These are phyloP conservation scores for Aphidius colemani DNA, from an alignment of 2,888 invertebrate species.

Conservation along the genomic window DNA sequence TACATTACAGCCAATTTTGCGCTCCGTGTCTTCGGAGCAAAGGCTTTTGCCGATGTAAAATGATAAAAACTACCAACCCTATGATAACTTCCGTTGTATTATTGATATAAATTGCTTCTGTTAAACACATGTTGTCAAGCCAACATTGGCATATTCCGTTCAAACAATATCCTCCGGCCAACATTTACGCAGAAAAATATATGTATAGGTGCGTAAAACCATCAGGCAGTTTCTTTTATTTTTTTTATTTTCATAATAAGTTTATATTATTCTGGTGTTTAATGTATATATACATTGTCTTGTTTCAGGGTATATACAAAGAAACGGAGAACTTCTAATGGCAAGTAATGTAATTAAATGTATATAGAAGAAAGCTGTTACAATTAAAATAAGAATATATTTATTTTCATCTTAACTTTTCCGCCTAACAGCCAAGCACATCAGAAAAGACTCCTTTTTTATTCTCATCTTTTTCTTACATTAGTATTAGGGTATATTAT, in stretches of 20 bases:
- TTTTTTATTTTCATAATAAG: no score
- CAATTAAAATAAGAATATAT: slow-evolving; percentile 33
- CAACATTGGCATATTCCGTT: slow-evolving; percentile 59
- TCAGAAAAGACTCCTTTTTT: slow-evolving; percentile 28
- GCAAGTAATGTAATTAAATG: no score
- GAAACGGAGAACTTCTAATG: slow-evolving; percentile 13
- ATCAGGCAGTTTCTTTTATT: no score
- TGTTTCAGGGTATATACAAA: slow-evolving; percentile 29
- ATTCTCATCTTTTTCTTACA: no score
- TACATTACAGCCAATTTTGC: no score
- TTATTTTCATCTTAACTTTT: slow-evolving; percentile 10
- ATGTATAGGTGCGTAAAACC: no score
- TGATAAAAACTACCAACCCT: slow-evolving; percentile 20
- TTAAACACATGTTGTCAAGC: no score
- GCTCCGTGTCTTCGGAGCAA: no score
- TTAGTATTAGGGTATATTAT: slow-evolving; percentile 47
- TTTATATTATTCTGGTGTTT: no score
- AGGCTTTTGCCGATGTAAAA: slow-evolving; percentile 25
- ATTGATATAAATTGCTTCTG: slow-evolving; percentile 46
- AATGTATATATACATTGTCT: no score
- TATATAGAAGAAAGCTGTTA: background rate
- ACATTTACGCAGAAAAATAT: no score
- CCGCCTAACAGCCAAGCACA: slow-evolving; percentile 18
- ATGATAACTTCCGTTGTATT: slow-evolving; percentile 17
- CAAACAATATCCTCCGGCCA: slow-evolving; percentile 54